phyloP scores from a whole-genome alignment of 1,140 invertebrate genomes.

The Dreissena polymorpha region DNA sequence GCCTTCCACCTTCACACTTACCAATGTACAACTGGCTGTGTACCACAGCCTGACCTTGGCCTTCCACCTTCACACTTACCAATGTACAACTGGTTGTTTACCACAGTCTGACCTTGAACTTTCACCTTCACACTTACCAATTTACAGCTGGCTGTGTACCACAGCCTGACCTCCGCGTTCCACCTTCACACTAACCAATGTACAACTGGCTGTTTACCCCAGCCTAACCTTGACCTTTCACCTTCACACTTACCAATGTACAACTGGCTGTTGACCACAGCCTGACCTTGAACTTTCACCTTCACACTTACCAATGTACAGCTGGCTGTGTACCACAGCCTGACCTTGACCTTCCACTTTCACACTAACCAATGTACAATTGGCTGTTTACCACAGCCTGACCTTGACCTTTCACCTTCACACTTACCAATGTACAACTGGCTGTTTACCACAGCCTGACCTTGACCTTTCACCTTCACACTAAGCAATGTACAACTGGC shows the following conservation, averaged over 20 bases:
- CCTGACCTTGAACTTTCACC: slow-evolving; percentile 63
- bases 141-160: slow-evolving; percentile 72
- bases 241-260: neutral
- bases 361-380: neutral
- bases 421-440: neutral
- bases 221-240: too few relatives aligned
- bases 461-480: neutral
- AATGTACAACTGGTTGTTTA: too few relatives aligned
- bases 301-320: slow-evolving; percentile 67
- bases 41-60: slow-evolving; percentile 61
- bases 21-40: slow-evolving; percentile 70
- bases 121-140: slow-evolving; percentile 59
- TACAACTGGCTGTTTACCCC: neutral
- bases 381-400: neutral
- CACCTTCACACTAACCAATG: slow-evolving; percentile 61
- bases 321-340: slow-evolving; percentile 69
- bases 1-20: slow-evolving; percentile 66
- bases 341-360: slow-evolving; percentile 66
- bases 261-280: neutral
- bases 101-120: neutral
- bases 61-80: slow-evolving; percentile 55
- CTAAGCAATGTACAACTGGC: too few relatives aligned
- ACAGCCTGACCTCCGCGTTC: slow-evolving; percentile 66
- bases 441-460: neutral
- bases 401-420: neutral